phyloP scores from a whole-genome alignment of 2,113 vertebrate genomes.

The Xyliphius kryptos region DNA sequence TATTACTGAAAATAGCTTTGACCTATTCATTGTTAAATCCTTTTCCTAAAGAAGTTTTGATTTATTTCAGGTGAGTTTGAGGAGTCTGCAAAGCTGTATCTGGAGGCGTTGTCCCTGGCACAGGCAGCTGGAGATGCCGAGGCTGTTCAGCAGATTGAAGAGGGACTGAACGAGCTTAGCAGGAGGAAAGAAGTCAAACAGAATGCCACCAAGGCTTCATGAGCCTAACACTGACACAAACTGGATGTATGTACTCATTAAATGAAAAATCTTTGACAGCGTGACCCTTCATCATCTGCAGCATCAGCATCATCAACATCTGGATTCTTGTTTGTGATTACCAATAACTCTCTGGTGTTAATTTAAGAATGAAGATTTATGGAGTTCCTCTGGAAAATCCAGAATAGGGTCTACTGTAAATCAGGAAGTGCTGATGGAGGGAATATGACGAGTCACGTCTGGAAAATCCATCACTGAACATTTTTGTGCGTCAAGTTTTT shows the following conservation, averaged over 20 bases:
- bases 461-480: too few relatives aligned
- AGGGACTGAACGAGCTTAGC: conserved; percentile 73
- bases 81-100: conserved; percentile 71
- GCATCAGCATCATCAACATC: too few relatives aligned
- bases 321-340: too few relatives aligned
- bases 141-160: conserved; percentile 67
- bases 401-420: background rate
- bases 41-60: background rate
- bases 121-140: conserved; percentile 66
- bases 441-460: background rate
- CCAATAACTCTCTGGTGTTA: too few relatives aligned
- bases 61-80: conserved; percentile 64
- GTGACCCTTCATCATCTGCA: conserved; percentile 1
- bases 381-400: conserved; percentile 19
- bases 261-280: conserved; percentile 1
- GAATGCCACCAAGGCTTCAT: background rate
- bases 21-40: too few relatives aligned
- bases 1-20: too few relatives aligned
- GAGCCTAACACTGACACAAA: conserved; percentile 17
- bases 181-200: conserved; percentile 37
- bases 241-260: background rate
- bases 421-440: conserved; percentile 7
- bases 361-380: background rate
- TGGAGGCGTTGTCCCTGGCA: conserved; percentile 76
- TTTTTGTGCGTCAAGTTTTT: background rate